Percentiles rank a stretch among this genome's conserved stretches.
Conservation (phyloP, 1,140 invertebrate species). For the Euwallacea similis region DNA sequence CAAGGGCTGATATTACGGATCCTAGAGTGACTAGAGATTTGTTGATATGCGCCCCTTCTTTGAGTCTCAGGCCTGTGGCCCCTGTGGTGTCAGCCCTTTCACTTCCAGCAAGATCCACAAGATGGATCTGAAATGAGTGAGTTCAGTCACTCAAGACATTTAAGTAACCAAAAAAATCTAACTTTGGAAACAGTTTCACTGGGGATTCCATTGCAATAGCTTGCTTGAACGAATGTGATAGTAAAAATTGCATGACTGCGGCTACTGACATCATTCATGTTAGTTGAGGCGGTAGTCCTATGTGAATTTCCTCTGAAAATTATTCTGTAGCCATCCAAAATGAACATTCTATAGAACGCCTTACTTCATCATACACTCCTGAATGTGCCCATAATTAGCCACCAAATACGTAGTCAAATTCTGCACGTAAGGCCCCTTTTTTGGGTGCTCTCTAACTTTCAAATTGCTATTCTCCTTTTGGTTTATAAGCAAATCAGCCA, state of each 20-base stretch:
- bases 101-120: conserved; percentile 69
- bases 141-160: background rate
- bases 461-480: conserved; percentile 53
- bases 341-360: background rate
- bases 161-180: conserved; percentile 14
- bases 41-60: conserved; percentile 82
- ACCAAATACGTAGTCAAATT: conserved; percentile 85
- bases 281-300: conserved; percentile 64
- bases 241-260: conserved; percentile 69
- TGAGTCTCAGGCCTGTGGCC: conserved; percentile 56
- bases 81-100: conserved; percentile 47
- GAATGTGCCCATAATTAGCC: conserved; percentile 81
- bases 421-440: conserved; percentile 86
- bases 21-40: conserved; percentile 77
- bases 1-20: conserved; percentile 92
- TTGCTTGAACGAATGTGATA: conserved; percentile 74
- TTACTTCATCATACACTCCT: conserved; percentile 60
- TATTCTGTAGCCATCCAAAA: background rate
- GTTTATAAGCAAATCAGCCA: conserved; percentile 71
- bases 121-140: conserved; percentile 57
- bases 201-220: conserved; percentile 67
- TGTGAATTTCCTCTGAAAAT: conserved; percentile 72
- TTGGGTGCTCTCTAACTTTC: conserved; percentile 82
- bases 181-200: conserved; percentile 85
- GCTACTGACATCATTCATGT: conserved; percentile 58